Percentiles rank a stretch among this genome's conserved stretches.
Conservation (phyloP, 2,888 invertebrate genomes). For the Noctua pronuba region DNA sequence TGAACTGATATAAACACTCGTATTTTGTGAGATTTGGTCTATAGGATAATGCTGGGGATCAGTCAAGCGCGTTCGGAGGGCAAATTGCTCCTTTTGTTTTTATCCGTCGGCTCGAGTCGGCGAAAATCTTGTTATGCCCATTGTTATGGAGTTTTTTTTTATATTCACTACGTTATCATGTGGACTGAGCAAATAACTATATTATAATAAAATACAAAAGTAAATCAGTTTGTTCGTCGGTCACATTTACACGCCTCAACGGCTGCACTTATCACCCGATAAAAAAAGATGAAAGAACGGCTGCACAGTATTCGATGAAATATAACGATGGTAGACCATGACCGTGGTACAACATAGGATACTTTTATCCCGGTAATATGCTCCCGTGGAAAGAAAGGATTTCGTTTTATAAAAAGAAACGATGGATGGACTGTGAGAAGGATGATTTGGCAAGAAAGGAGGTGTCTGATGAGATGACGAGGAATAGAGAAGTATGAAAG, state of each 20-base stretch:
- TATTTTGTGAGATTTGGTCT: conserved; percentile 76
- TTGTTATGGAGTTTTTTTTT: conserved; percentile 75
- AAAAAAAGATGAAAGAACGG: no score
- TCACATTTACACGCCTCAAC: background rate
- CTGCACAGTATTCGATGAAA: no score
- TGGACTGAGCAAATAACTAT: conserved; percentile 27
- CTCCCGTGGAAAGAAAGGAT: no score
- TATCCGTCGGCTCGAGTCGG: conserved; percentile 74
- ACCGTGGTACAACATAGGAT: no score
- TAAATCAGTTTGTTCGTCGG: background rate
- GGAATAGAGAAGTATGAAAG: no score
- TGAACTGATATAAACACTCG: conserved; percentile 79
- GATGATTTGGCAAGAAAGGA: no score
- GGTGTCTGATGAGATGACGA: no score
- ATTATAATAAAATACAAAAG: conserved; percentile 4
- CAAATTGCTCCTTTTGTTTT: conserved; percentile 83
- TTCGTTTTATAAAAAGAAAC: no score
- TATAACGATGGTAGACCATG: no score
- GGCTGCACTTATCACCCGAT: no score
- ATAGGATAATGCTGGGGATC: conserved; percentile 80
- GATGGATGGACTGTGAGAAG: no score
- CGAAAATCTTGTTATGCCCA: conserved; percentile 78
- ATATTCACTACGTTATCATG: conserved; percentile 72
- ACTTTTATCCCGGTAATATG: no score
- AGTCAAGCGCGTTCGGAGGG: conserved; percentile 78